These are phyloP conservation scores for Holothuria glaberrima DNA, from an alignment of 35 echinoderm and acorn worm species.

Conservation along the genomic window DNA sequence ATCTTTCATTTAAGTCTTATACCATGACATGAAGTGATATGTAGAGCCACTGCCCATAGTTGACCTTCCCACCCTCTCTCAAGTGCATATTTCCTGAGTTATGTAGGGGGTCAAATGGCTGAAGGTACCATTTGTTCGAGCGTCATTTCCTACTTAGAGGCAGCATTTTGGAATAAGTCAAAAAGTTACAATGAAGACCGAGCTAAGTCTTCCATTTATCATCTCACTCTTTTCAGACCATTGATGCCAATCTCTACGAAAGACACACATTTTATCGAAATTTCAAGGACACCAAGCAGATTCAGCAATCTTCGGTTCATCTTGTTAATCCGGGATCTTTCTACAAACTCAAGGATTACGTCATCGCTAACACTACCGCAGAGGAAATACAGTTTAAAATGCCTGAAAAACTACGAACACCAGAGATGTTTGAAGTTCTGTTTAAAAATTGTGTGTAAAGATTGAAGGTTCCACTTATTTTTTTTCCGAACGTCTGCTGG, in stretches of 20 bases:
- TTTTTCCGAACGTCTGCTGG: no score
- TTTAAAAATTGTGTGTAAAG: background rate
- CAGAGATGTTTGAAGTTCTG: constrained; percentile 41
- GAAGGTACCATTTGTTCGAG: no score
- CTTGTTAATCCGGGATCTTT: constrained; percentile 30
- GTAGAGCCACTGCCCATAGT: no score
- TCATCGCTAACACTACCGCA: constrained; percentile 56
- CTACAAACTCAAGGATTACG: constrained; percentile 25
- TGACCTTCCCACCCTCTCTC: no score
- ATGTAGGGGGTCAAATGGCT: no score
- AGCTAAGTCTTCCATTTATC: background rate
- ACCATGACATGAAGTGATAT: no score
- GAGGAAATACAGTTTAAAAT: constrained; percentile 54
- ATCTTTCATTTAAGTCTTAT: no score
- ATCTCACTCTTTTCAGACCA: background rate
- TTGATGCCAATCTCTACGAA: constrained; percentile 21
- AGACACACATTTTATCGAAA: constrained; percentile 5
- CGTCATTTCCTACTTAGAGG: no score
- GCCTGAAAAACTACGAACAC: constrained; percentile 43
- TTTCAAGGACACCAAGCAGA: constrained; percentile 18
- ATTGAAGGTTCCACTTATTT: background rate
- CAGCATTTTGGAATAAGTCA: no score
- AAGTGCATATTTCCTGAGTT: no score
- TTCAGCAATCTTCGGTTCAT: constrained; percentile 8
- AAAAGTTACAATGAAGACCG: background rate